Base-by-base conservation (phyloP, 2,113 vertebrate species). In the Uropsilus gracilis region DNA sequence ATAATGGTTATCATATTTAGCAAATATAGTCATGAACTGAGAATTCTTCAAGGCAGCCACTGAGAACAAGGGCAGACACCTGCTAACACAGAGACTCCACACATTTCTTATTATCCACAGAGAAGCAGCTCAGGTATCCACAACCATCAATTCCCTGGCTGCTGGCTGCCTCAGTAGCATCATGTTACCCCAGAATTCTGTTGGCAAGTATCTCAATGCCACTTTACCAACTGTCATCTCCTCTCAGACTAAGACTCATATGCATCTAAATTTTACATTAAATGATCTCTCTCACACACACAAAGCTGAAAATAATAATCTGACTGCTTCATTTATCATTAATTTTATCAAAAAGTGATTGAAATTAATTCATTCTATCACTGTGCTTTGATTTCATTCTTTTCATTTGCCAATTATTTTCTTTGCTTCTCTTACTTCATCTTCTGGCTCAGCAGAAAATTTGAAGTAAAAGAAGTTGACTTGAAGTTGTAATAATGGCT, bases 371-470 rank as follows among this genome's bases (percentile, higher is more conserved):
- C 8, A 17, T 66, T 89, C 39, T 22, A 75, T n/a, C 5, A 24
- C 30, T 63, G 20, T 50, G 85, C 17, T 89, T 96, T 78, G 46
- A 82, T 89, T 92, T 77, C 86, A 59, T 82, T 53, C 50, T 68
- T 75, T 32, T 87, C 22, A 82, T 30, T 82, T 55, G 63, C 32
- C 61, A 88, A 16, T 92, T 63, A 10, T 46, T 73, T 95, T 44
- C 46, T 91, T 69, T 59, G 20, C 71, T 80, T 76, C 69, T 68
- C n/a, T 92, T 86, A 80, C 16, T n/a, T 76, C 44, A 76, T 44
- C 32, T 89, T 90, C 86, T 59, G 28, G 28, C 53, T 66, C 39
- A 83, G 26, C 32, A 89, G 6, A 9, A 82, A 92, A 11, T 53
- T 57, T 83, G 48, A 78, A 22, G 14, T 39, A 86, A 69, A 86